Evolutionary conservation across 1,140 invertebrate genomes (phyloP).

Genomic region (Listronotus oregonensis): DNA sequence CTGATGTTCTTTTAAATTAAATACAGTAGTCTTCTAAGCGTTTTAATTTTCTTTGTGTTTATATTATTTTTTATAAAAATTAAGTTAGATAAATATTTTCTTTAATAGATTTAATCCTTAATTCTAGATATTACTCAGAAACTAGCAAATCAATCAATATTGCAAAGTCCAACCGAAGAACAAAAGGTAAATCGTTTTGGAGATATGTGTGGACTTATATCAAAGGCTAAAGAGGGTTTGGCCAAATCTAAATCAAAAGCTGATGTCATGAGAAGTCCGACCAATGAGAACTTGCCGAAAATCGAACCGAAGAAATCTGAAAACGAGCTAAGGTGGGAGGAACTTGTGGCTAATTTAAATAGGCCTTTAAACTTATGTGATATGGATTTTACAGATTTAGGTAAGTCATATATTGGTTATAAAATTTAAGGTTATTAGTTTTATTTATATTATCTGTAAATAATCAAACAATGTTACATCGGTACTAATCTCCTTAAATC

Average conservation of each 20-base stretch:
- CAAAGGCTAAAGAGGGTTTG: constrained; percentile 90
- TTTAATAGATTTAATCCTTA: too few relatives aligned
- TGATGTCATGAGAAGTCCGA: constrained; percentile 71
- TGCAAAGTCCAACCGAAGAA: constrained; percentile 63
- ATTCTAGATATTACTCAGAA: constrained; percentile 77
- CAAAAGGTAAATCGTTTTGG: constrained; percentile 65
- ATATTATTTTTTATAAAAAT: too few relatives aligned
- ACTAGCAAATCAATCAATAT: constrained; percentile 70
- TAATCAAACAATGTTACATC: not conserved
- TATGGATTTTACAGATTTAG: constrained; percentile 94
- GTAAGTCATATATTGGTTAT: too few relatives aligned
- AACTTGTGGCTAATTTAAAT: constrained; percentile 78
- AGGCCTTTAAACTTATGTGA: constrained; percentile 90
- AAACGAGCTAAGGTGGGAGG: constrained; percentile 95
- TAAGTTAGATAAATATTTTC: too few relatives aligned
- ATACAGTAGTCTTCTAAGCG: too few relatives aligned
- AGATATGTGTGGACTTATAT: constrained; percentile 87
- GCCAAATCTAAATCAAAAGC: constrained; percentile 81
- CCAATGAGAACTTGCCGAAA: constrained; percentile 64
- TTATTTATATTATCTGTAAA: too few relatives aligned
- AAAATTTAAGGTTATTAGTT: not conserved
- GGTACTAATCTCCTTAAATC: too few relatives aligned
- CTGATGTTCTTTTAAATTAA: too few relatives aligned
- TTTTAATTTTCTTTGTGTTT: too few relatives aligned
- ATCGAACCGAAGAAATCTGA: constrained; percentile 85